Evolutionary conservation across 2,113 vertebrate genomes (phyloP), one percentile per base, ranked within the genome.

Genomic region (Stigmatopora argus): DNA sequence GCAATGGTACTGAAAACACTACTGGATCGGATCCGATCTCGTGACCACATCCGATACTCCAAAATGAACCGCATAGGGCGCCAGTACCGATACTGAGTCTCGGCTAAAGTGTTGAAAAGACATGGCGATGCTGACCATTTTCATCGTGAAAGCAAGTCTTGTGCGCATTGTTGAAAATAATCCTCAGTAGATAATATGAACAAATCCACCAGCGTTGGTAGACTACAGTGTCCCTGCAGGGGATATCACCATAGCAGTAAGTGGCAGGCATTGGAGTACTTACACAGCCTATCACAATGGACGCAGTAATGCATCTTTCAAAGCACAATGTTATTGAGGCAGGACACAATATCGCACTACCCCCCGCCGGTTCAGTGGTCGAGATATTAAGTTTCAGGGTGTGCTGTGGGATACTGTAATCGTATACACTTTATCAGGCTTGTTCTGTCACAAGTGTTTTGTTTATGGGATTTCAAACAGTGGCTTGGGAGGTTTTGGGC

Each of bases 391-490:
- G 75, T 89, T 90, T 78, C 87, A 77, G 79, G 64, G 64, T 67
- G 74, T 79, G 77, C 75, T 76, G 80, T 45, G 58, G 70, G 79
- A 79, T 76, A 62, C 78, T 84, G 88, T 86, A 85, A 90, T 78
- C 52, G 75, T 83, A 87, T 78, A 84, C 81, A 82, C 81, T 82
- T 82, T 77, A 85, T 83, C 78, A 35, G 78, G 65, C 81, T 78
- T 74, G 80, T 78, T 78, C 78, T 78, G 76, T 83, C 85, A 74
- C 77, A 84, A 83, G 68, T 80, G 83, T 86, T 87, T 87, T 86
- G 82, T 84, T 88, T 78, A 84, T 82, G 75, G 77, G 71, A 84
- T 75, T 84, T 83, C 73, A 78, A 74, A 84, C 44, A 19, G 79
- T 71, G 59, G 53, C 71, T 18, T 7, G 48, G 47, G 67, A 19